Conservation (phyloP, 2,797 vertebrate species). For the Platyrinchus mystaceus region DNA sequence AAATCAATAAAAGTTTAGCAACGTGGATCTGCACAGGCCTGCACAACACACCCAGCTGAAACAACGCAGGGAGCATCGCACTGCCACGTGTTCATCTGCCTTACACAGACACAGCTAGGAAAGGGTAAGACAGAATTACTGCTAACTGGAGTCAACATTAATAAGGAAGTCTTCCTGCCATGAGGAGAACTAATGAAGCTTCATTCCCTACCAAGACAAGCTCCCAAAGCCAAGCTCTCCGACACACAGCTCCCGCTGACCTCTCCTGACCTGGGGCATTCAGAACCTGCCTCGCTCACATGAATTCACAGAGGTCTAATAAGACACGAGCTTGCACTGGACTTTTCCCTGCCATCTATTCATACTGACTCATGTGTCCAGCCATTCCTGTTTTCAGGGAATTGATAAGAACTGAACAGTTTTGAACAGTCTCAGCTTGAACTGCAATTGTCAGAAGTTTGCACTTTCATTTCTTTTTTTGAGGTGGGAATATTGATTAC, state of each 20-base stretch:
- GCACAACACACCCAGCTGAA: not conserved
- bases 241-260: not conserved
- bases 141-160: not conserved
- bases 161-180: not conserved
- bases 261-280: not conserved
- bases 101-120: not conserved
- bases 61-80: not conserved
- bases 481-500: not conserved
- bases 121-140: not conserved
- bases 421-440: not conserved
- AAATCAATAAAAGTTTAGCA: not conserved
- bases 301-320: fast-evolving
- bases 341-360: not conserved
- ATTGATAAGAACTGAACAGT: not conserved
- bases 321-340: not conserved
- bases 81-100: not conserved
- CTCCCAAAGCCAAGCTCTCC: not conserved
- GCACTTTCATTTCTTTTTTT: not conserved
- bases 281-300: not conserved
- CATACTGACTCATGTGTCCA: fast-evolving
- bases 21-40: not conserved
- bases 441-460: not conserved
- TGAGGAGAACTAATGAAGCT: not conserved
- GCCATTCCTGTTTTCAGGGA: not conserved
- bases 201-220: not conserved